Percentiles rank a stretch among this genome's conserved stretches.
These are phyloP conservation scores for Beris chalybata DNA, from an alignment of 2,888 invertebrate species.

Conservation along the genomic window DNA sequence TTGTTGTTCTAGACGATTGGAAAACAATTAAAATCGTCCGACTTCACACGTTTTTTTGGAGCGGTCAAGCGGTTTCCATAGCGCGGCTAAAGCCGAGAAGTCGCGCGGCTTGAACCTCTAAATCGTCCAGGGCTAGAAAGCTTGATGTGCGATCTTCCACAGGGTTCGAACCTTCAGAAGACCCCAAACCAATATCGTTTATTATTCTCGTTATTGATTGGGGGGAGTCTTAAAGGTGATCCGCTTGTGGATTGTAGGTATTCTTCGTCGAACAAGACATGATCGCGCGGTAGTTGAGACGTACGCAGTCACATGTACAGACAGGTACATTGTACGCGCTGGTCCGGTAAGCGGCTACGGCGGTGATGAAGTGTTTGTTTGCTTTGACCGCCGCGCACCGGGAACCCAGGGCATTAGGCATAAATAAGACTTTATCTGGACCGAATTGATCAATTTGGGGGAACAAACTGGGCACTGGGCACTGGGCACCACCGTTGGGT, in stretches of 20 bases:
- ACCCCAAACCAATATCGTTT: slow-evolving; percentile 25
- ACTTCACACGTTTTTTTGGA: slow-evolving; percentile 35
- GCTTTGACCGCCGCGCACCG: slow-evolving; percentile 32
- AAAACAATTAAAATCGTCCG: slow-evolving; percentile 35
- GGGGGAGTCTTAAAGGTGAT: slow-evolving; percentile 7
- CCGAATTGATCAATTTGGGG: slow-evolving; percentile 38
- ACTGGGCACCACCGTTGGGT: background rate
- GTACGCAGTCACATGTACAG: background rate
- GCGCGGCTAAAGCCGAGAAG: background rate
- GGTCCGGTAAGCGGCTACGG: background rate
- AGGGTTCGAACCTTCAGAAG: background rate
- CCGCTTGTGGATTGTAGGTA: slow-evolving; percentile 15
- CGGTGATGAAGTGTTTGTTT: slow-evolving; percentile 31
- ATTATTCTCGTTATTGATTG: slow-evolving; percentile 28
- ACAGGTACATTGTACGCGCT: slow-evolving; percentile 1
- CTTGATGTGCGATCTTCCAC: background rate
- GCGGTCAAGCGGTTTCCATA: background rate
- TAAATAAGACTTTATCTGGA: slow-evolving; percentile 39
- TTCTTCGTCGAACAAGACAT: slow-evolving; percentile 29
- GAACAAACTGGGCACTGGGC: slow-evolving; percentile 25
- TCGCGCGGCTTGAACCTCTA: background rate
- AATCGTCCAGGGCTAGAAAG: background rate
- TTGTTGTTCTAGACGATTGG: slow-evolving; percentile 13
- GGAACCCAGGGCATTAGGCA: slow-evolving; percentile 18
- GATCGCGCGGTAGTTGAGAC: slow-evolving; percentile 26